Conservation (phyloP, 2,113 vertebrate genomes). For the Tonatia bakeri region DNA sequence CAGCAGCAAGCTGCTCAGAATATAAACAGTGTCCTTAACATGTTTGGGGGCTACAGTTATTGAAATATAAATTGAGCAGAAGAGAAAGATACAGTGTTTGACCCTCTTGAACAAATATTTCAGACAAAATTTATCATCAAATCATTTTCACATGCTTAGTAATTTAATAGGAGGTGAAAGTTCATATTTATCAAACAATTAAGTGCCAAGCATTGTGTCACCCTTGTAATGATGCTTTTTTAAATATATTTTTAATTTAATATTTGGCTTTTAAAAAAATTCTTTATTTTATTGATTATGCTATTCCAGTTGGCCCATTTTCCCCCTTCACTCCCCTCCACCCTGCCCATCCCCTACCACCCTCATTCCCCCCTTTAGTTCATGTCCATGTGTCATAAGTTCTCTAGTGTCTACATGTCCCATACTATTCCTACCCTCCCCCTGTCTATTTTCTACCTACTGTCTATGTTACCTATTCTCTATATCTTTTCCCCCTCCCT, state of each 20-base stretch:
- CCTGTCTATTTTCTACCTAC: too few species aligned
- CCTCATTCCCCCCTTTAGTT: too few species aligned
- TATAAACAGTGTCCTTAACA: slow-evolving; percentile 8
- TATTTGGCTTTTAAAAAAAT: too few species aligned
- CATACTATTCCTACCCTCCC: too few species aligned
- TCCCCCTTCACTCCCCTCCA: too few species aligned
- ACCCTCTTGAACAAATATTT: background rate
- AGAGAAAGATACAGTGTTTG: background rate
- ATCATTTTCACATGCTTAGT: slow-evolving; percentile 2
- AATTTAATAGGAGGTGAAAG: background rate
- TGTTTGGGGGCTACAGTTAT: background rate
- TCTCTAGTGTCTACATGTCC: too few species aligned
- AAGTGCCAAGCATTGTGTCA: background rate
- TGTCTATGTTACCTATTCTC: too few species aligned
- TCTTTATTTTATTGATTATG: too few species aligned
- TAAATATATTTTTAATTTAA: background rate
- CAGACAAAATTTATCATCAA: background rate
- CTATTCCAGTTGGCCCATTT: too few species aligned
- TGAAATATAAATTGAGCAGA: slow-evolving; percentile 48
- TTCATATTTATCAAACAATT: slow-evolving; percentile 1
- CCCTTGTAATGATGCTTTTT: background rate
- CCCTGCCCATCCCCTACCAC: too few species aligned
- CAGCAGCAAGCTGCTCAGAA: slow-evolving; percentile 36
- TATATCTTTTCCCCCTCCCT: too few species aligned
- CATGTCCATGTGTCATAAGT: too few species aligned